These are phyloP conservation scores for Tridacna crocea DNA, from an alignment of 2,888 invertebrate species.

Conservation along the genomic window DNA sequence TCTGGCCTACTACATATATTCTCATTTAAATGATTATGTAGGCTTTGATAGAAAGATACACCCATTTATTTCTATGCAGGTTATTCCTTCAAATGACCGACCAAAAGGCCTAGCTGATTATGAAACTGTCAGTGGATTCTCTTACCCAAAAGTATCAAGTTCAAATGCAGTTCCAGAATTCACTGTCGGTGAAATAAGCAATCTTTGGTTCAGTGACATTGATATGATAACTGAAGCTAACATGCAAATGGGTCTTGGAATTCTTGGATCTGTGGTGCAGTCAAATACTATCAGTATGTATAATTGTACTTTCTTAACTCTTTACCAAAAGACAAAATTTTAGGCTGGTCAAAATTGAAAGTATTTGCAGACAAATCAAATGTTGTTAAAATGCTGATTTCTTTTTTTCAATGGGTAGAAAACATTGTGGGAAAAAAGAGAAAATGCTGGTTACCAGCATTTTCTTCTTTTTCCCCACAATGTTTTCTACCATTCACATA, in stretches of 20 bases:
- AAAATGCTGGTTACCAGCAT: no score
- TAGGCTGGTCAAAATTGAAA: no score
- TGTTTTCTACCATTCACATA: no score
- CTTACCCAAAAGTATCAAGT: conserved; percentile 5
- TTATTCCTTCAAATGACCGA: neutral
- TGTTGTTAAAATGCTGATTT: no score
- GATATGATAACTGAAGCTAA: neutral
- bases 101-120: neutral
- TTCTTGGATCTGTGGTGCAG: neutral
- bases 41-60: no score
- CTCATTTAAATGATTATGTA: neutral
- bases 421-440: no score
- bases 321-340: no score
- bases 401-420: no score
- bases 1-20: neutral
- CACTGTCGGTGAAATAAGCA: neutral
- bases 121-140: neutral
- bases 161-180: neutral
- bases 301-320: neutral
- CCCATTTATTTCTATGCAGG: neutral
- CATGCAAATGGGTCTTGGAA: neutral
- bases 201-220: conserved; percentile 7
- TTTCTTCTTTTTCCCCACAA: no score
- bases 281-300: neutral
- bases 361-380: no score